Evolutionary conservation across 2,797 vertebrate genomes (phyloP).

Genomic region (Acropternis orthonyx): DNA sequence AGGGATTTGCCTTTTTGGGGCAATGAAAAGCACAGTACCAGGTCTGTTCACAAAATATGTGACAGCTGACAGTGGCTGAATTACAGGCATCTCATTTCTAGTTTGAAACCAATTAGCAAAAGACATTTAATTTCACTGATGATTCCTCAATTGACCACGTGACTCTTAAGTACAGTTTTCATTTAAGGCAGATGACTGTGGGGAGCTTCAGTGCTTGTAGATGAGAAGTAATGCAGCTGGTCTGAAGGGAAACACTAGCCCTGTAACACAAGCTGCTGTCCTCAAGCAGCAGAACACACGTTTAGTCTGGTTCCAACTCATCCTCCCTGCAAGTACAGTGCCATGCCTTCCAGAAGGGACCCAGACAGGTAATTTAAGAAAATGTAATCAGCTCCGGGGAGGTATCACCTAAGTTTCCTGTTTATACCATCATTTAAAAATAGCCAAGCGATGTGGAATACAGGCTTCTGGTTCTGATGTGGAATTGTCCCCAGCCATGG

Average conservation of each 20-base stretch:
- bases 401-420: neutral
- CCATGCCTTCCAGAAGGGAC: neutral
- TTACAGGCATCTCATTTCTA: neutral
- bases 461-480: neutral
- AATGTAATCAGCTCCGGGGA: neutral
- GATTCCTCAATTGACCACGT: neutral
- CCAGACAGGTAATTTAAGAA: neutral
- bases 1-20: neutral
- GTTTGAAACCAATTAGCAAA: neutral
- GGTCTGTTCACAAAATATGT: fast-evolving
- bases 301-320: neutral
- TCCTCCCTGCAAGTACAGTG: neutral
- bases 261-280: neutral
- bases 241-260: conserved; percentile 1
- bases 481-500: neutral
- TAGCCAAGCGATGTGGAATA: neutral
- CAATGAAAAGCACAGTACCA: neutral
- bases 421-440: neutral
- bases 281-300: neutral
- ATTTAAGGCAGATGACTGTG: neutral
- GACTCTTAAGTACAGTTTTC: neutral
- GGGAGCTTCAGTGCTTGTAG: neutral
- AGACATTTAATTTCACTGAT: neutral
- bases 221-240: neutral
- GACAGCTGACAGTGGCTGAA: neutral